These are phyloP conservation scores for Sweltsa coloradensis DNA, from an alignment of 1,140 invertebrate species.

Conservation along the genomic window DNA sequence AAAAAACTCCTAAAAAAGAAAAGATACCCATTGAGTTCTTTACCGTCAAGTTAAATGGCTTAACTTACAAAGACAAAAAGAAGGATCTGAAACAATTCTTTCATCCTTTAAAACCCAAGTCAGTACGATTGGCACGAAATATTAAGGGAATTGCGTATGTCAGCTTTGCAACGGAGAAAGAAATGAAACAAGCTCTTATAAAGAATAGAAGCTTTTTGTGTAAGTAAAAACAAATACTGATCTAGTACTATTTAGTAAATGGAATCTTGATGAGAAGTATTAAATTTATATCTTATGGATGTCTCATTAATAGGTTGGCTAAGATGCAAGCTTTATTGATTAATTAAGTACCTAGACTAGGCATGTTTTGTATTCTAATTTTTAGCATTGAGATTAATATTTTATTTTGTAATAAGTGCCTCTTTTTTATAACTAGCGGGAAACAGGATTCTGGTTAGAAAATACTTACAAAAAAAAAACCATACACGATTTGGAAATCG, in stretches of 20 bases:
- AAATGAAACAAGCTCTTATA: conserved; percentile 65
- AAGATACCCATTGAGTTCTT: conserved; percentile 22
- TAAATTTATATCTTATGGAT: neutral
- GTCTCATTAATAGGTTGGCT: neutral
- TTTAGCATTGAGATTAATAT: conserved; percentile 5
- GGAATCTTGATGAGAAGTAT: conserved; percentile 35
- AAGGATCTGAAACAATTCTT: conserved; percentile 78
- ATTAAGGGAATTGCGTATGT: conserved; percentile 81
- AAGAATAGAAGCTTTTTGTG: conserved; percentile 81
- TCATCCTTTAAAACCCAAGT: conserved; percentile 59
- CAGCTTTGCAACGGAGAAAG: conserved; percentile 72
- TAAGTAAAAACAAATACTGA: no score
- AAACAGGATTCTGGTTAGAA: conserved; percentile 28
- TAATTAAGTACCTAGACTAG: neutral
- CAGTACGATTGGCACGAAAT: conserved; percentile 65
- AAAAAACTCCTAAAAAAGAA: conserved; percentile 24
- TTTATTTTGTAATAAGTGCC: no score
- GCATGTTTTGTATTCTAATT: conserved; percentile 7
- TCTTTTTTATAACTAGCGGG: no score
- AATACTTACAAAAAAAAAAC: conserved; percentile 23
- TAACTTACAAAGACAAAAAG: conserved; percentile 60
- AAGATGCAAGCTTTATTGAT: no score
- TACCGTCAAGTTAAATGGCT: conserved; percentile 41
- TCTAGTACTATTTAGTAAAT: no score
- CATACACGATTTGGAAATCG: conserved; percentile 25